Percentiles rank a stretch among this genome's conserved stretches.
Evolutionary conservation across 2,797 vertebrate species (phyloP).

Genomic region (Bucorvus abyssinicus): DNA sequence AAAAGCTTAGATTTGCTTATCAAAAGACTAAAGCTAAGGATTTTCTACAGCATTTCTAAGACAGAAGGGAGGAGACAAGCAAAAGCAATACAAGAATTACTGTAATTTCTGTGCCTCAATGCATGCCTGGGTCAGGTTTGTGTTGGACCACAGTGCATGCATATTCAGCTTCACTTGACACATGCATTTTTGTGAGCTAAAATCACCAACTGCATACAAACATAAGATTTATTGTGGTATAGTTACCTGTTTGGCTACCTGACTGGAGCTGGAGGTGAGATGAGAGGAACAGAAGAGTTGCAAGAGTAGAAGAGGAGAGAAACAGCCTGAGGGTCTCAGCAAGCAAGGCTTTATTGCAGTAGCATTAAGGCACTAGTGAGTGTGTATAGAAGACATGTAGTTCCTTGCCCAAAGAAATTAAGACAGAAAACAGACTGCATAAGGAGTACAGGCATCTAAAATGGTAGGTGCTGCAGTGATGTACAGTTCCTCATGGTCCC

Average conservation of each 20-base stretch:
- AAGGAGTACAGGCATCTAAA: background rate
- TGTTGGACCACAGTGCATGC: accelerated
- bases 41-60: background rate
- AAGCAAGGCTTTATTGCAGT: background rate
- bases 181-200: background rate
- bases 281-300: background rate
- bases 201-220: background rate
- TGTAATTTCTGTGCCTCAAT: background rate
- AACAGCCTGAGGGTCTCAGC: background rate
- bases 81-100: background rate
- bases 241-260: background rate
- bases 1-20: background rate
- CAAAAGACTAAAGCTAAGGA: background rate
- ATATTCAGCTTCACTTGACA: background rate
- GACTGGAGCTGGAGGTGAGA: background rate
- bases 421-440: background rate
- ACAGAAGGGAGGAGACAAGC: background rate
- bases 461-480: background rate
- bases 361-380: background rate
- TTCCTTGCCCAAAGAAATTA: background rate
- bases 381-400: background rate
- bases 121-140: background rate
- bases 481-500: background rate
- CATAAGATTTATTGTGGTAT: background rate
- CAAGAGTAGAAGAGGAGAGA: background rate